Base-by-base conservation (phyloP, 1,140 invertebrate species). In the Drosophila subobscura region DNA sequence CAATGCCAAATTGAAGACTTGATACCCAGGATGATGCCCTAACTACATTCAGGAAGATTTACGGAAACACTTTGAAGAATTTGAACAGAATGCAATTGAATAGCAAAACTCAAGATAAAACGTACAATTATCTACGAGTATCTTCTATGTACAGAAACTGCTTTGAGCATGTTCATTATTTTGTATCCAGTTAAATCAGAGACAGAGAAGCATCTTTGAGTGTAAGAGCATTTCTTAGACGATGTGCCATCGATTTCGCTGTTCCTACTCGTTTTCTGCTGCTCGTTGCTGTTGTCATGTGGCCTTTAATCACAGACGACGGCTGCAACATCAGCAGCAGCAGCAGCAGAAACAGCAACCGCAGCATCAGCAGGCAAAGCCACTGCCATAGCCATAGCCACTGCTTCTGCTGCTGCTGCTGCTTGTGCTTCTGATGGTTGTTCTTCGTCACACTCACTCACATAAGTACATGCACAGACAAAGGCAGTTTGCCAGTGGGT, bases 231-330 rank as follows among this genome's bases (percentile, higher is more conserved):
- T n/a, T 23, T 27, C 0, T 1, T 4, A n/a, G n/a, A 42, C 67
- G 68, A n/a, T 41, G 6, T 3, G 7, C 23, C 20, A 20, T 29
- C 10, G 3, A 51, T 41, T 33, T 23, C 14, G 33, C 46, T 27
- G 25, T 61, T 27, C 5, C 22, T 42, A 33, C 25, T 49, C 27
- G 56, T 44, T 58, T 68, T 68, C 25, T 46, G 42, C 29, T 44
- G 61, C 65, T 72, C 37, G 41, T 72, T 72, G 59, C 42, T 65
- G 53, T 61, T 77, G 60, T 79, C 73, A 64, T 68, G 77, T 81
- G 79, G 67, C 74, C 78, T 81, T 83, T 81, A 81, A 81, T 83
- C 79, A 61, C 59, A 61, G 63, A 40, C 76, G 70, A 53, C 61
- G 42, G 60, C 77, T 74, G 53, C 61, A 61, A 50, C 65, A 80